Conservation (phyloP, 2,113 vertebrate genomes). For the Pipra filicauda region DNA sequence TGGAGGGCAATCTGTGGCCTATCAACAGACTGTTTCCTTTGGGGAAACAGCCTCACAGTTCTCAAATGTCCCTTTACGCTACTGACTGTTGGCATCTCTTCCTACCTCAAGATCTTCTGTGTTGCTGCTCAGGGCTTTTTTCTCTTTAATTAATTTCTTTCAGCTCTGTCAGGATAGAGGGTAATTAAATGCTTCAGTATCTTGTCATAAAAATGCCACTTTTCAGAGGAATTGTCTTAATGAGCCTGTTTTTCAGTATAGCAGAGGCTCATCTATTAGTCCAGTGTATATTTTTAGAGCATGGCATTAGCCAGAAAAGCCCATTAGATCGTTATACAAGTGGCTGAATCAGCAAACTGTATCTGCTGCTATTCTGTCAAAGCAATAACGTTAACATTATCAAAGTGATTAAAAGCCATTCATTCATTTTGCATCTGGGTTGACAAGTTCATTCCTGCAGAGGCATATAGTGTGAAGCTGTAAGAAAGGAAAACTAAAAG, state of each 20-base stretch:
- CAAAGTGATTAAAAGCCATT: constrained; percentile 67
- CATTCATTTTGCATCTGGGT: constrained; percentile 46
- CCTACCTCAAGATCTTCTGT: background rate
- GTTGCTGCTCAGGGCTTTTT: background rate
- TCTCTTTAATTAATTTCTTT: constrained; percentile 47
- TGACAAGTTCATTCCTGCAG: constrained; percentile 58
- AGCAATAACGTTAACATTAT: constrained; percentile 50
- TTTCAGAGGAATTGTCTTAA: constrained; percentile 64
- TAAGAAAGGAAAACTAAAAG: constrained; percentile 18
- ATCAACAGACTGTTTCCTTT: background rate
- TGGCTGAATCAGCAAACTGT: constrained; percentile 70
- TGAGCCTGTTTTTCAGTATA: constrained; percentile 52
- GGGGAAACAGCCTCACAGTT: background rate
- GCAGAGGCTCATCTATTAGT: constrained; percentile 52
- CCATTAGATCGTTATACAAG: constrained; percentile 65
- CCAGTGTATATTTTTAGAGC: constrained; percentile 64
- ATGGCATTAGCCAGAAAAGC: constrained; percentile 58
- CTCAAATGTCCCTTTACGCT: background rate
- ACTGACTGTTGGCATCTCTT: background rate
- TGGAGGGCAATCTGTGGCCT: background rate
- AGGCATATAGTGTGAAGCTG: background rate
- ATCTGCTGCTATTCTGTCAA: constrained; percentile 57
- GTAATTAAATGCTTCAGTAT: constrained; percentile 54
- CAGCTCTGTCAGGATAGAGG: constrained; percentile 36
- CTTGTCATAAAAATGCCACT: constrained; percentile 51